phyloP scores from a whole-genome alignment of 2,888 invertebrate species.

The Agrenia bidenticulata region DNA sequence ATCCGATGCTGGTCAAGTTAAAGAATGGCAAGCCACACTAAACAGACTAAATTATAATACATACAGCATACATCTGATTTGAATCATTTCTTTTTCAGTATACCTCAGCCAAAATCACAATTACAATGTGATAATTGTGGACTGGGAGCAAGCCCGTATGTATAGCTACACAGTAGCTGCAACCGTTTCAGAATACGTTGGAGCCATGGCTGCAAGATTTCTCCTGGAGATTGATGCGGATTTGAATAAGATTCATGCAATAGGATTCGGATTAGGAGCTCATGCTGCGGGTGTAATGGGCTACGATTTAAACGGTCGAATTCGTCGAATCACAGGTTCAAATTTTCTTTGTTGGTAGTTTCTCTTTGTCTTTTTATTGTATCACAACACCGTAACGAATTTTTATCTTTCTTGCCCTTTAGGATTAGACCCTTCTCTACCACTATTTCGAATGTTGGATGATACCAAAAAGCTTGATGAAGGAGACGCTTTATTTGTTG shows the following conservation, averaged over 20 bases:
- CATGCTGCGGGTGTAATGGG: conserved; percentile 48
- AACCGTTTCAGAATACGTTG: conserved; percentile 44
- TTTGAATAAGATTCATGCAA: conserved; percentile 42
- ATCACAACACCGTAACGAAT: no score
- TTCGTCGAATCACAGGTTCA: conserved; percentile 45
- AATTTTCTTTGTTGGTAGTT: no score
- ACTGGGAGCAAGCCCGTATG: conserved; percentile 46
- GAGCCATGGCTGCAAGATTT: conserved; percentile 35
- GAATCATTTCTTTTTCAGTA: conserved; percentile 10
- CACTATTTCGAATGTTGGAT: conserved; percentile 40
- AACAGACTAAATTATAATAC: no score
- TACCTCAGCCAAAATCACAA: conserved; percentile 16
- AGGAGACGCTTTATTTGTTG: conserved; percentile 36
- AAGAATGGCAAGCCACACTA: conserved; percentile 39
- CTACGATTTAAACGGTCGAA: conserved; percentile 29
- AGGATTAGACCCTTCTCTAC: conserved; percentile 43
- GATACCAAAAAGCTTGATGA: conserved; percentile 34
- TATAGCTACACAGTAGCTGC: conserved; percentile 46
- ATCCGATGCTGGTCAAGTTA: conserved; percentile 22
- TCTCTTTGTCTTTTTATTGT: no score
- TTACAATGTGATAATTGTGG: conserved; percentile 45
- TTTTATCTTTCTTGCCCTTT: no score
- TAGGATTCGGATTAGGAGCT: conserved; percentile 53
- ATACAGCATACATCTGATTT: no score
- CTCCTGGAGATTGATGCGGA: conserved; percentile 35